These are phyloP conservation scores for Noctua fimbriata DNA, from an alignment of 2,888 invertebrate genomes.

Conservation along the genomic window DNA sequence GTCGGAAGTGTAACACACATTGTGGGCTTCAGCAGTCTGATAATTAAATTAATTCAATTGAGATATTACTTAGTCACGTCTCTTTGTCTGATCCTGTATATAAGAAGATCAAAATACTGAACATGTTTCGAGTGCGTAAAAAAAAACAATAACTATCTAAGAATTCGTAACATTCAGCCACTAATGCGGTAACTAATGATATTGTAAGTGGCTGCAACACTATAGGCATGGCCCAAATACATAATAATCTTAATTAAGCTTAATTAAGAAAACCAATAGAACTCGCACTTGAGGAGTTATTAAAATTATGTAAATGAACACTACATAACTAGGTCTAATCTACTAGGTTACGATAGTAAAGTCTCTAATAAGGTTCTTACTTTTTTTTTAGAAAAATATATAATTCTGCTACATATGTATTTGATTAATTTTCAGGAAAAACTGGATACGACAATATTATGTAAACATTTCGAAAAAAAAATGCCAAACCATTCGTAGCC, in stretches of 20 bases:
- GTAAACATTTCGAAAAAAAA: not conserved
- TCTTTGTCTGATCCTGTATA: not conserved
- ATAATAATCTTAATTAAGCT: not conserved
- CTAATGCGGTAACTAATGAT: conserved; percentile 6
- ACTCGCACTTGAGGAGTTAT: not conserved
- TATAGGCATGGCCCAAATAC: not conserved
- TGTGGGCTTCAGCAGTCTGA: not conserved
- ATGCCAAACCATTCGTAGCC: not conserved
- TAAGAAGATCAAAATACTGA: not conserved
- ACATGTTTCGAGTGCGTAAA: not conserved
- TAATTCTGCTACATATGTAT: not conserved
- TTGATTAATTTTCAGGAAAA: not conserved
- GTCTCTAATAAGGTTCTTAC: not conserved
- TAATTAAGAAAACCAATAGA: not conserved
- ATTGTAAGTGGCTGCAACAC: not conserved
- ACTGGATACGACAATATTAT: not conserved
- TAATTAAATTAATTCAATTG: not conserved
- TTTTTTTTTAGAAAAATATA: not conserved
- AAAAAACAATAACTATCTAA: not conserved
- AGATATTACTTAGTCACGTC: not conserved
- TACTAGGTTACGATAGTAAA: not conserved
- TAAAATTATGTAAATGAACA: conserved; percentile 2
- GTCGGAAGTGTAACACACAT: not conserved
- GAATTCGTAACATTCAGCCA: not conserved
- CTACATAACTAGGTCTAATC: not conserved